Evolutionary conservation across 2,888 invertebrate species (phyloP), one percentile per base, ranked within the genome.

Genomic region (Caenorhabditis sulstoni): DNA sequence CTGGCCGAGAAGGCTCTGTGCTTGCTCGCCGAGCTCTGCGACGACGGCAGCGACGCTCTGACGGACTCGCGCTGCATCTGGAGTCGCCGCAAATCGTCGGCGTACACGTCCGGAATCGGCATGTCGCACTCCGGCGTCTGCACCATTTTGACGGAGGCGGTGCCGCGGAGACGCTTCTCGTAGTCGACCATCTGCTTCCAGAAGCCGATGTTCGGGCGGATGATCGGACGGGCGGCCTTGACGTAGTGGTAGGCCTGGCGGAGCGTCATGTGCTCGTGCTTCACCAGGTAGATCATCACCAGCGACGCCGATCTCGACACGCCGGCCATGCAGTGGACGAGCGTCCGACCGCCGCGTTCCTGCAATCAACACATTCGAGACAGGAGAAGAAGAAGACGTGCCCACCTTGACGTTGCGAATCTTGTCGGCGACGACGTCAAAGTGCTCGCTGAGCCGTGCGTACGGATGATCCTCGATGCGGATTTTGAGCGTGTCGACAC

Each of bases 321-420:
- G 0, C 96, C 96, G 0, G 96, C 96, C 18, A 96, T 94, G 90
- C 96, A 96, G 90, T 96, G 96, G 0, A 96, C 94, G 82, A 96
- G 91, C 0, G 94, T 94, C 79, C 93, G 93, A 53, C 95, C 95
- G 52, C 90, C 90, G 20, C 85, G 75, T n/a, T 90, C 90, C 86
- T 87, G 64, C 4, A 68, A 53, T 29, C 29, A 7, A 44, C 5
- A 29, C 3, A 45, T 59, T 14, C 14, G 20, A 53, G 18, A 61
- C 16, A 20, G 20, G 18, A 47, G 37, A 50, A n/a, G 37, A 39
- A 70, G n/a, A n/a, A n/a, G n/a, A n/a, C n/a, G n/a, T n/a, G 41
- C 55, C 35, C 39, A 86, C 87, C 82, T 87, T 87, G n/a, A 87
- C 84, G 29, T 84, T 75, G 35, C 84, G 83, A 66, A 90, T 90